Evolutionary conservation across 2,797 vertebrate genomes (phyloP), one percentile per base, ranked within the genome.

Genomic region (Cyprinella venusta): DNA sequence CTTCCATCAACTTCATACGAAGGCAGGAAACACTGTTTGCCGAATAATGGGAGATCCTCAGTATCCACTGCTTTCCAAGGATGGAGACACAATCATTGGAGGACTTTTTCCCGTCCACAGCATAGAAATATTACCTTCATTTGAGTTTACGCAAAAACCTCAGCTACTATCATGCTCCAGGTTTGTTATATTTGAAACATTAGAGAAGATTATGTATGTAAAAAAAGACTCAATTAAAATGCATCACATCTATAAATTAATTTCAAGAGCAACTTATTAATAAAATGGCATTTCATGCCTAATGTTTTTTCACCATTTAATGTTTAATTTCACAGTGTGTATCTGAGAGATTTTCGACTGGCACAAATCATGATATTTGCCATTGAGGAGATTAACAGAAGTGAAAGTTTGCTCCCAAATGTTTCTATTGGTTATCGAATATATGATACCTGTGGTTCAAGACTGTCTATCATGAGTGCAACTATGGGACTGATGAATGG

Each of bases 321-420:
- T n/a, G 15, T 71, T 71, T 24, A 13, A 38, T 75, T 75, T 54
- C 16, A 52, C 16, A 52, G 93, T 76, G 84, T 94, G 30, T 93
- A 94, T 85, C 89, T 93, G 19, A 91, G 93, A 88, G 94, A 92
- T 81, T 92, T 94, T 76, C 91, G 93, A 56, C 92, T 94, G 89
- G 93, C 94, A 7, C 94, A 95, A 83, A 92, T 91, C 0, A 91
- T 95, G 93, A 93, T 94, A n/a, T 95, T 94, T 88, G 92, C 93
- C 63, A 93, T 94, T 36, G 88, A 94, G 52, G 94, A 95, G 90
- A 95, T 95, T 77, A 94, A 95, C 87, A 90, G 80, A 82, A 93
- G 78, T 83, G 81, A 81, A 38, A 68, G 30, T 80, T 84, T 94
- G 81, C 94, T 95, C 30, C 92, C 92, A 0, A 92, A 92, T 85